Evolutionary conservation across 2,888 invertebrate species (phyloP).

Genomic region (Polylopha cassiicola): DNA sequence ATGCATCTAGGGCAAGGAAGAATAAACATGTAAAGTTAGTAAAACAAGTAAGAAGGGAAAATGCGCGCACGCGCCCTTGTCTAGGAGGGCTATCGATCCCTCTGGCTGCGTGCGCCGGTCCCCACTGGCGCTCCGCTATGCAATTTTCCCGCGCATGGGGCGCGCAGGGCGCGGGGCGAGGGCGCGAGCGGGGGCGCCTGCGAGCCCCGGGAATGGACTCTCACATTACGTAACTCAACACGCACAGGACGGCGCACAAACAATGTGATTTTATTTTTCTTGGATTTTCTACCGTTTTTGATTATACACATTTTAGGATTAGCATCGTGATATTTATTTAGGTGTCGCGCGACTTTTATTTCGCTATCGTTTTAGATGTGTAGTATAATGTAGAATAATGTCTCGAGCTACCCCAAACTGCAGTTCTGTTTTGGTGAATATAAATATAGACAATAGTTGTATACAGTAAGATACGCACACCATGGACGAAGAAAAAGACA

Average conservation of each 20-base stretch:
- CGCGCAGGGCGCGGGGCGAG: conserved; percentile 22
- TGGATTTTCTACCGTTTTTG: conserved; percentile 67
- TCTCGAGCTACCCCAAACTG: conserved; percentile 37
- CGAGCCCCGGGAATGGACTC: conserved; percentile 51
- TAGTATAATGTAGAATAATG: conserved; percentile 43
- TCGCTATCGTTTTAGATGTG: conserved; percentile 51
- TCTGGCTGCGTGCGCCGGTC: conserved; percentile 18
- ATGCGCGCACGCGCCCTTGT: conserved; percentile 28
- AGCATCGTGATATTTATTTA: conserved; percentile 66
- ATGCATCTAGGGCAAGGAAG: conserved; percentile 49
- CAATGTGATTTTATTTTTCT: conserved; percentile 74
- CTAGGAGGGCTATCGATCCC: conserved; percentile 9
- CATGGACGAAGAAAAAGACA: conserved; percentile 25
- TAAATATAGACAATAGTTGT: conserved; percentile 24
- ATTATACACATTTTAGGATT: conserved; percentile 72
- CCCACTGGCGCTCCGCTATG: conserved; percentile 9
- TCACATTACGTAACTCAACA: conserved; percentile 74
- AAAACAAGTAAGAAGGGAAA: conserved; percentile 26
- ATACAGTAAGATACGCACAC: conserved; percentile 26
- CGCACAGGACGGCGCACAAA: conserved; percentile 77
- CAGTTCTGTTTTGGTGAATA: conserved; percentile 45
- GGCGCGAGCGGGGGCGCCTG: conserved; percentile 38
- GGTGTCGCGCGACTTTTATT: conserved; percentile 56
- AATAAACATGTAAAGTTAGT: conserved; percentile 20
- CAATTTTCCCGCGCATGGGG: conserved; percentile 24